phyloP scores from a whole-genome alignment of 1,140 invertebrate species.

The Atta colombica region DNA sequence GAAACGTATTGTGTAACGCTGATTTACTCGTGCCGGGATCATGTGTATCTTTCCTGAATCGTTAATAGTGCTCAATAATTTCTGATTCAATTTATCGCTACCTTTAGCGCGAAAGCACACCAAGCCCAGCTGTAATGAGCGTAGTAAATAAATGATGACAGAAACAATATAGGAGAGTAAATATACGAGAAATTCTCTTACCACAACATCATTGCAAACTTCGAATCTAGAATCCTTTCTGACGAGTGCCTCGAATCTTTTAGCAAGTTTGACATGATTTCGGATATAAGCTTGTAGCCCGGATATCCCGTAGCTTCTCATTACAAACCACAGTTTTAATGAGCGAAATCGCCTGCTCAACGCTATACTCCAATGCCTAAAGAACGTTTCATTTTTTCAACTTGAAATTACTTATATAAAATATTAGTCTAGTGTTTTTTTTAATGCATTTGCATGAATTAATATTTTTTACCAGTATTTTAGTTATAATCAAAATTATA shows the following conservation, averaged over 20 bases:
- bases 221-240: conserved; percentile 96
- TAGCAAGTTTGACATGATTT: conserved; percentile 96
- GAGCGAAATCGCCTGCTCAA: conserved; percentile 96
- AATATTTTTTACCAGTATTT: neutral
- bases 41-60: conserved; percentile 98
- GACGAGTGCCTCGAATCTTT: conserved; percentile 96
- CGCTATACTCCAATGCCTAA: conserved; percentile 98
- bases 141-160: neutral
- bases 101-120: conserved; percentile 95
- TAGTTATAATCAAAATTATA: conserved; percentile 1
- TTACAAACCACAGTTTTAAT: conserved; percentile 99
- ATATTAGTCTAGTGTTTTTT: neutral
- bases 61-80: conserved; percentile 97
- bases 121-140: conserved; percentile 90
- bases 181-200: conserved; percentile 85
- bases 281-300: conserved; percentile 97
- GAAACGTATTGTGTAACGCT: conserved; percentile 97
- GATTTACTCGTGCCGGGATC: conserved; percentile 97
- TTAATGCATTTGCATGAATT: neutral
- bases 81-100: conserved; percentile 96
- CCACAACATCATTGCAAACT: conserved; percentile 98
- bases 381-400: neutral
- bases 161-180: neutral
- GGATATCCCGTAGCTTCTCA: conserved; percentile 97
- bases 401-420: neutral